Percentiles rank a stretch among this genome's conserved stretches.
Conservation (phyloP, 2,888 invertebrate species). For the Drosophila melanosoma region DNA sequence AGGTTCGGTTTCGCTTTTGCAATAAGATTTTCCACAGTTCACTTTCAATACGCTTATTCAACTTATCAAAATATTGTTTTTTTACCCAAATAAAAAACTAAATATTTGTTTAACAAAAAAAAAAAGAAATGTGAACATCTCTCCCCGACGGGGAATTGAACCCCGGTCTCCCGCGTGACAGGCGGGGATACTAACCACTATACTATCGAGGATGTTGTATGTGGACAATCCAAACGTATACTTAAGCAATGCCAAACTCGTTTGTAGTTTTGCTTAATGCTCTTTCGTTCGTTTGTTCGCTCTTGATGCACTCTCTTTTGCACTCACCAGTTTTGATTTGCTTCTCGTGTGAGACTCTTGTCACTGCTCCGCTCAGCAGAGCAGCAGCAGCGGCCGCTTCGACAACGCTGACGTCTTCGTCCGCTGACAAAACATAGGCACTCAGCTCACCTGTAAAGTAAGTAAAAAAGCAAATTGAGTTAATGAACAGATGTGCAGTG, state of each 20-base stretch:
- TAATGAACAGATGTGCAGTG: slow-evolving; percentile 21
- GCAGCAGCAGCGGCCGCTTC: slow-evolving; percentile 30
- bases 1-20: background rate
- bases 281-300: background rate
- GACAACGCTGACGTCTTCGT: slow-evolving; percentile 23
- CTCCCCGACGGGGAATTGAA: slow-evolving; percentile 76
- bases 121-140: slow-evolving; percentile 15
- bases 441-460: slow-evolving; percentile 57
- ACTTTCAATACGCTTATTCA: background rate
- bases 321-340: slow-evolving; percentile 48
- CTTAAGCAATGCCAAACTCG: background rate
- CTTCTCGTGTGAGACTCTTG: slow-evolving; percentile 38
- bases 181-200: slow-evolving; percentile 75
- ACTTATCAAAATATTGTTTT: background rate
- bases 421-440: slow-evolving; percentile 32
- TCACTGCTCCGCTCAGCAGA: slow-evolving; percentile 33
- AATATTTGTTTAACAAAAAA: slow-evolving; percentile 13
- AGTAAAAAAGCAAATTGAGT: slow-evolving; percentile 17
- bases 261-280: background rate
- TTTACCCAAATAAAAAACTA: background rate
- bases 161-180: slow-evolving; percentile 76
- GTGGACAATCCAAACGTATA: background rate
- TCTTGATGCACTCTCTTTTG: background rate
- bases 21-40: background rate
- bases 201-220: slow-evolving; percentile 68